These are phyloP conservation scores for Ginglymostoma cirratum DNA, from an alignment of 2,113 vertebrate species.

Conservation along the genomic window DNA sequence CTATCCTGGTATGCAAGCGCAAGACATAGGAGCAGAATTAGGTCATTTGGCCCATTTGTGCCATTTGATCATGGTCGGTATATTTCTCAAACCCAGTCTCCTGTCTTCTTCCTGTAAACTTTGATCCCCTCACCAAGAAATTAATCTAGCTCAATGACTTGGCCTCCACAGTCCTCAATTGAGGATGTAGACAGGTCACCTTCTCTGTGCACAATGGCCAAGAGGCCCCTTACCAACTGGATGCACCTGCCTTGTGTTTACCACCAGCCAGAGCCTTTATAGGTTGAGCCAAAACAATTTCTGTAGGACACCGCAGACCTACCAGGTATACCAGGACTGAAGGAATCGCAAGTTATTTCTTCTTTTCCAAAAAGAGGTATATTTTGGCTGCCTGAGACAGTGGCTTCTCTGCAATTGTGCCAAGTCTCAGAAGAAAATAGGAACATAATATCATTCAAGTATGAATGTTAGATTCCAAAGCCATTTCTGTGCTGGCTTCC, in stretches of 20 bases:
- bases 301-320: constrained; percentile 74
- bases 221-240: too few species aligned
- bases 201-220: too few species aligned
- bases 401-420: constrained; percentile 87
- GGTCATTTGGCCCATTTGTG: too few species aligned
- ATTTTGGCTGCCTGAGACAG: constrained; percentile 72
- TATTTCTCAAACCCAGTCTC: too few species aligned
- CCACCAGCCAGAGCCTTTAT: too few species aligned
- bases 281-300: constrained; percentile 51
- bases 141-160: too few species aligned
- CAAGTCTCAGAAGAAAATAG: constrained; percentile 73
- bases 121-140: too few species aligned
- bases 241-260: too few species aligned
- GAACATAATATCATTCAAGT: constrained; percentile 72
- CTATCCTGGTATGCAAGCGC: background rate
- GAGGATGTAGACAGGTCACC: too few species aligned
- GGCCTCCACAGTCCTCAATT: too few species aligned
- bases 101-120: too few species aligned
- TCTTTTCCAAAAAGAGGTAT: constrained; percentile 45
- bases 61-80: too few species aligned
- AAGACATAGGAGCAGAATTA: background rate
- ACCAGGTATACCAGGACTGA: constrained; percentile 63
- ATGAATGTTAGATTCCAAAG: constrained; percentile 53
- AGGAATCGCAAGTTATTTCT: constrained; percentile 51
- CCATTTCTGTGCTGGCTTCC: constrained; percentile 60